These are phyloP conservation scores for Hedya salicella DNA, from an alignment of 2,888 invertebrate genomes.

Conservation along the genomic window DNA sequence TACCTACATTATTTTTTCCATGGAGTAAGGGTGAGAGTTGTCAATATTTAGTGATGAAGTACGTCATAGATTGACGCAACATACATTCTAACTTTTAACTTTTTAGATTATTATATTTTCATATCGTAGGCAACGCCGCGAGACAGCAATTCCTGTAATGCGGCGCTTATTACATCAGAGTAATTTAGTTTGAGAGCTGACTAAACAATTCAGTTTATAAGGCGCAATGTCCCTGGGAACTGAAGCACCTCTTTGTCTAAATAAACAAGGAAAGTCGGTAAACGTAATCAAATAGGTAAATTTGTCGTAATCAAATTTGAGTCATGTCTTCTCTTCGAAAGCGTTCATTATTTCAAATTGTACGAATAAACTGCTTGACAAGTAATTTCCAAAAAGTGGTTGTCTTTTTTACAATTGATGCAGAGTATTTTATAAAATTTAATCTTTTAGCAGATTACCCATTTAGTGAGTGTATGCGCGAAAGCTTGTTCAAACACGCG, in stretches of 20 bases:
- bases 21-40: too few relatives aligned
- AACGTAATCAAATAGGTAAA: slow-evolving; percentile 41
- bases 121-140: neutral
- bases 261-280: slow-evolving; percentile 44
- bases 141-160: slow-evolving; percentile 20
- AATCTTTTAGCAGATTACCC: neutral
- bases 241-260: slow-evolving; percentile 43
- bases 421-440: neutral
- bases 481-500: slow-evolving; percentile 1
- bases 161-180: slow-evolving; percentile 46
- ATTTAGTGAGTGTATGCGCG: neutral
- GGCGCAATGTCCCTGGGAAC: slow-evolving; percentile 41
- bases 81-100: too few relatives aligned
- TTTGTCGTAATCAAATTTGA: slow-evolving; percentile 26
- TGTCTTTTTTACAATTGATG: too few relatives aligned
- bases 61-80: too few relatives aligned
- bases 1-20: too few relatives aligned
- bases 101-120: neutral
- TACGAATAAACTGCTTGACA: neutral
- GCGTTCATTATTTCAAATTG: slow-evolving; percentile 6
- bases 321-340: slow-evolving; percentile 46
- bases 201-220: slow-evolving; percentile 47
- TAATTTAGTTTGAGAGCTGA: slow-evolving; percentile 48
- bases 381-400: neutral
- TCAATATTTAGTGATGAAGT: too few relatives aligned